Evolutionary conservation across 2,888 invertebrate species (phyloP).

Genomic region (Diaphora mendica): DNA sequence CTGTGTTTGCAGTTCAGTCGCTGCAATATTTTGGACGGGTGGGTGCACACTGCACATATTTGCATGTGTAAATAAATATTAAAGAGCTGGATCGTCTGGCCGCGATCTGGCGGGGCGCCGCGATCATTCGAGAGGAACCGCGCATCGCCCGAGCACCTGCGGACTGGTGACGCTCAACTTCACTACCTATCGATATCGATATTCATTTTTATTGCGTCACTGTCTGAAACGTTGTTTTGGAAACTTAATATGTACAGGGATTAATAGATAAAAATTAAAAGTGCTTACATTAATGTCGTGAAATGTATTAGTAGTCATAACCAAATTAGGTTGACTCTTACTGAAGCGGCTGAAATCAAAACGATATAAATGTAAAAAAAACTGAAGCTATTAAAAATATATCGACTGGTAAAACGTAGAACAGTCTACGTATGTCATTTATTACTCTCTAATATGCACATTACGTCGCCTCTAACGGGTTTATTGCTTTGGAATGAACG

Average conservation of each 20-base stretch:
- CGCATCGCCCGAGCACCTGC: slow-evolving; percentile 66
- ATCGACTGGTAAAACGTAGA: slow-evolving; percentile 31
- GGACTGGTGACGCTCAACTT: slow-evolving; percentile 56
- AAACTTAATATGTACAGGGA: no score
- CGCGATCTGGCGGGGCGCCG: slow-evolving; percentile 47
- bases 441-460: slow-evolving; percentile 74
- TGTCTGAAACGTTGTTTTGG: neutral
- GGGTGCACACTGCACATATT: slow-evolving; percentile 59
- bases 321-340: neutral
- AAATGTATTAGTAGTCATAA: neutral
- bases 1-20: slow-evolving; percentile 22
- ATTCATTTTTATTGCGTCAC: neutral
- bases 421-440: slow-evolving; percentile 51
- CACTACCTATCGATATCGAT: slow-evolving; percentile 57
- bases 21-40: slow-evolving; percentile 37
- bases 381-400: slow-evolving; percentile 14
- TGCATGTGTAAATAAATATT: slow-evolving; percentile 81
- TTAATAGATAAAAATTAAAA: no score
- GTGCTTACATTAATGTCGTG: neutral
- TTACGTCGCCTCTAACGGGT: slow-evolving; percentile 81
- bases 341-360: neutral
- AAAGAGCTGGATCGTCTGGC: slow-evolving; percentile 61
- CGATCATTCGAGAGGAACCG: slow-evolving; percentile 59
- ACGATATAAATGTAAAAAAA: no score
- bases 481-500: slow-evolving; percentile 80